These are phyloP conservation scores for Laupala kohalensis DNA, from an alignment of 1,140 invertebrate genomes.

Conservation along the genomic window DNA sequence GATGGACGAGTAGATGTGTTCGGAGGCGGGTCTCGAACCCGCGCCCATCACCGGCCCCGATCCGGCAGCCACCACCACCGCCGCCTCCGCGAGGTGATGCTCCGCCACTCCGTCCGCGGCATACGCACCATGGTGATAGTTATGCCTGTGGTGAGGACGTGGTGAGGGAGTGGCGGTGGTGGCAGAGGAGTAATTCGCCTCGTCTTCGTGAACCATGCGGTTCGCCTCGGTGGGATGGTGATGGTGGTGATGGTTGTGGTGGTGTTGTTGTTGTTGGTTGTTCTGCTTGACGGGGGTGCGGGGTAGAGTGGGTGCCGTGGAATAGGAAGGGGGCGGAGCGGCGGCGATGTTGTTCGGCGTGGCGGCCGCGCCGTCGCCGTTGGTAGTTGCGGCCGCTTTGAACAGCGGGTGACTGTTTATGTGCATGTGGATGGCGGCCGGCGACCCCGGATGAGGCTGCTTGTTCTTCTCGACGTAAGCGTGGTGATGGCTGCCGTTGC, in stretches of 20 bases:
- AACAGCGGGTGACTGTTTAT: slow-evolving; percentile 31
- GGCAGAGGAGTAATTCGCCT: slow-evolving; percentile 45
- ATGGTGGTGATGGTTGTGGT: slow-evolving; percentile 1
- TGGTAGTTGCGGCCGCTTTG: slow-evolving; percentile 28
- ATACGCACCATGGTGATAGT: slow-evolving; percentile 18
- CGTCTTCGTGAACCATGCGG: slow-evolving; percentile 24
- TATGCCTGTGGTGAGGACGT: slow-evolving; percentile 39
- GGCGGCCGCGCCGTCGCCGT: slow-evolving; percentile 21
- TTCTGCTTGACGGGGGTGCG: slow-evolving; percentile 31
- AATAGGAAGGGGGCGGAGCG: slow-evolving; percentile 21
- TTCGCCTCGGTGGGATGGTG: slow-evolving; percentile 38
- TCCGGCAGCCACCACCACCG: slow-evolving; percentile 30
- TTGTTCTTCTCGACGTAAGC: slow-evolving; percentile 28
- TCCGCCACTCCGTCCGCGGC: slow-evolving; percentile 5
- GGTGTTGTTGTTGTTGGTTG: slow-evolving; percentile 13
- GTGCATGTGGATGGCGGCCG: slow-evolving; percentile 16
- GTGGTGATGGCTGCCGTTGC: slow-evolving; percentile 29
- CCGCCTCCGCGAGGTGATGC: slow-evolving; percentile 16
- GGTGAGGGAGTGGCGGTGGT: slow-evolving; percentile 48
- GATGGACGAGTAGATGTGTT: slow-evolving; percentile 78
- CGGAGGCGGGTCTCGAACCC: slow-evolving; percentile 57
- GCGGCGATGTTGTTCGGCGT: slow-evolving; percentile 14
- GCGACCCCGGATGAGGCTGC: slow-evolving; percentile 17
- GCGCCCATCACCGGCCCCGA: slow-evolving; percentile 45
- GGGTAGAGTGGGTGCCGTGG: slow-evolving; percentile 20